phyloP scores from a whole-genome alignment of 2,113 vertebrate genomes.

The Rhea pennata region DNA sequence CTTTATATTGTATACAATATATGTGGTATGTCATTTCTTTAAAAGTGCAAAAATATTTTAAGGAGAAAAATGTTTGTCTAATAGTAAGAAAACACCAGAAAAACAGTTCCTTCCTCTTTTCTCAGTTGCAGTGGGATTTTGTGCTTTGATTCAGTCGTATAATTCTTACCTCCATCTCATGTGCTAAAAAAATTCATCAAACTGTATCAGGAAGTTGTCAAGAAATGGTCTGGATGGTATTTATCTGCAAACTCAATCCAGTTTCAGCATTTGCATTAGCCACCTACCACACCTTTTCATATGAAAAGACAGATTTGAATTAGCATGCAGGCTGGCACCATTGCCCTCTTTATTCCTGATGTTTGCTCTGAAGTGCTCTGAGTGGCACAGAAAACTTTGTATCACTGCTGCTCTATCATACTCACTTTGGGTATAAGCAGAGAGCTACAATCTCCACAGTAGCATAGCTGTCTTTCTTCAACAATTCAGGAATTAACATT shows the following conservation, averaged over 20 bases:
- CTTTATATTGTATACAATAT: neutral
- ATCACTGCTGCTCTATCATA: neutral
- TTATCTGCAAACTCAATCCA: neutral
- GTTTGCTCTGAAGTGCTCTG: neutral
- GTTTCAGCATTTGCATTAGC: neutral
- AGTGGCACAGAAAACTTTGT: rapidly evolving
- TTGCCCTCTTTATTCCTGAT: rapidly evolving
- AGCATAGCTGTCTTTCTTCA: neutral
- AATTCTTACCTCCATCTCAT: neutral
- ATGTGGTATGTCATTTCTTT: neutral
- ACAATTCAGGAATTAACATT: neutral
- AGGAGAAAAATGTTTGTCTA: neutral
- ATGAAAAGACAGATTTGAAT: neutral
- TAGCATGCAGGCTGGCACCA: neutral
- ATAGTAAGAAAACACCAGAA: neutral
- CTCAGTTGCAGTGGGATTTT: neutral
- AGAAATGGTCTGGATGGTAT: neutral
- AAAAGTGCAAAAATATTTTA: conserved; percentile 1
- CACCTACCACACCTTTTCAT: neutral
- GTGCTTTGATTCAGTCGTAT: neutral
- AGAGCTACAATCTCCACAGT: neutral
- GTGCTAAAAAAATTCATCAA: neutral
- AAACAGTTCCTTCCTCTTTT: neutral
- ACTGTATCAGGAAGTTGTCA: neutral
- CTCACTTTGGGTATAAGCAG: neutral